Base-by-base conservation (phyloP, 1,140 invertebrate species). In the Cyphomyrmex costatus region DNA sequence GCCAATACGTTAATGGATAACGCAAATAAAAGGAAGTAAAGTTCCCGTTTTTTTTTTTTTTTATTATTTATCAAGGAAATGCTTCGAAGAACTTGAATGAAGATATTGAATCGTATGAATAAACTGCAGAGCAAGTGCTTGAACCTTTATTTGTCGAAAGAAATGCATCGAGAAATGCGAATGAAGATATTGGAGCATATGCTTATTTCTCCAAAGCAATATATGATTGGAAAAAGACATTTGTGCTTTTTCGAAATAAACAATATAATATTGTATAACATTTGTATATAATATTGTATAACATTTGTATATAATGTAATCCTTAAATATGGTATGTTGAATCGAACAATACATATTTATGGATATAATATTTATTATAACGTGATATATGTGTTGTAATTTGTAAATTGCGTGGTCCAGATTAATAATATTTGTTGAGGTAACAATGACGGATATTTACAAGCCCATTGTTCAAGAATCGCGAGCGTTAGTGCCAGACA, bases 111-210 rank as follows among this genome's bases (percentile, higher is more conserved):
- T 68, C 46, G 30, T 83, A 74, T 49, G 36, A 73, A 83, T 73
- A 82, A 83, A 83, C 53, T 74, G 53, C 79, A 61, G 36, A 42
- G 53, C 53, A 73, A 83, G 42, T 83, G 68, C 42, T 73, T 73
- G 58, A 30, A 24, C 68, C 58, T 74, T 83, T 74, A 63, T 83
- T 74, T 36, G 60, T 61, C 53, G 79, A 61, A 83, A 56, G 53
- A 74, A 60, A 74, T 83, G 56, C 79, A 30, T 60, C 24, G 68
- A 33, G 53, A 83, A 83, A 83, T 83, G 46, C 79, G 53, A 82
- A 82, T 73, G 53, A 83, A 60, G 56, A 49, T 73, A 83, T 74
- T n/a, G 79, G 14, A 73, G 66, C 53, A 46, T 60, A 36, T 83
- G 68, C 53, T 73, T 74, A 74, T 83, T 83, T 74, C 79, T 21